Evolutionary conservation across 1,140 invertebrate genomes (phyloP), one percentile per base, ranked within the genome.

Genomic region (Pseudomyrmex sp.): DNA sequence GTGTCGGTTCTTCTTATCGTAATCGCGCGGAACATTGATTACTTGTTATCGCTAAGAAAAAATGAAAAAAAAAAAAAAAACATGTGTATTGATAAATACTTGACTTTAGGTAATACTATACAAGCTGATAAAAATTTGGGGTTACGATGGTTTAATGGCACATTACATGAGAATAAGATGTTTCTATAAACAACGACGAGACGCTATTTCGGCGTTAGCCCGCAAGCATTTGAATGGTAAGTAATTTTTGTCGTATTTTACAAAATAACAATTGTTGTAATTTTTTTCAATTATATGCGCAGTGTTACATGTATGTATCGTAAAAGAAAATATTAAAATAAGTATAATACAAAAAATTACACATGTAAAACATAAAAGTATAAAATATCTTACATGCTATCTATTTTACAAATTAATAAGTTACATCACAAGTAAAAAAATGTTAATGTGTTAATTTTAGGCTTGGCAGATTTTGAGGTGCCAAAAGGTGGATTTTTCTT

Each of bases 401-500:
- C 13, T 52, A 2, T 73, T 44, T 73, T 59, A 44, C 12, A 46
- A 1, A 61, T 61, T 46, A 13, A 46, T 10, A 52, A 75, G 12
- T 61, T 50, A 5, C 12, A n/a, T 35, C 7, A 7, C 12, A 54
- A 66, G 63, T 65, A 10, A 48, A 48, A 48, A 50, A 46, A 26
- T 44, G 3, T 82, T 54, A 50, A 50, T 10, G 8, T 48, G 70
- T 63, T 58, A 2, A 56, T 80, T 79, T 82, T 90, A 95, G 96
- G 95, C 52, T 91, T 97, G 1, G 97, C 95, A 4, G 96, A 97
- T 58, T 97, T 97, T 95, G 89, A 93, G 7, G 87, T 95, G 50
- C 97, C 97, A 0, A 91, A 92, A 1, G 97, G 96, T 15, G 97
- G 97, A 1, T 96, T 98, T 95, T 98, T 97, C 92, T 93, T 97